Conservation (phyloP, 2,113 vertebrate genomes). For the Amphiprion percula region DNA sequence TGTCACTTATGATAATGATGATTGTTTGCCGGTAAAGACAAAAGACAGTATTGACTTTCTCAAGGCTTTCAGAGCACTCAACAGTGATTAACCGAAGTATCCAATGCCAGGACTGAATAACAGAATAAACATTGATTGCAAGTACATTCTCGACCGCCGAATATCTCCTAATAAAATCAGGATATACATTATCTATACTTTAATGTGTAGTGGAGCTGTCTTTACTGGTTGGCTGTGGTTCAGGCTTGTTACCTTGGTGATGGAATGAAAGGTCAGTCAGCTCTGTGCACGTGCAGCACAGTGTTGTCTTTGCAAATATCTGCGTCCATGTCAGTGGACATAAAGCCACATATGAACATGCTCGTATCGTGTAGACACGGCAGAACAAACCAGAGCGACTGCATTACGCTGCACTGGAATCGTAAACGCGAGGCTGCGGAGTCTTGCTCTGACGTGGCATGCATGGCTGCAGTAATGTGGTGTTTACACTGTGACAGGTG, state of each 20-base stretch:
- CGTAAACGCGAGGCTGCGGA: slow-evolving; percentile 1
- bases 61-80: slow-evolving; percentile 73
- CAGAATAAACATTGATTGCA: slow-evolving; percentile 74
- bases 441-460: neutral
- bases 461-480: slow-evolving; percentile 13
- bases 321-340: slow-evolving; percentile 19
- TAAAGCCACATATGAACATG: slow-evolving; percentile 16
- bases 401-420: slow-evolving; percentile 10
- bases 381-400: slow-evolving; percentile 11
- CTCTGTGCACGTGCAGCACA: slow-evolving; percentile 10
- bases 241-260: slow-evolving; percentile 80
- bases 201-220: slow-evolving; percentile 19
- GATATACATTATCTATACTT: slow-evolving; percentile 44
- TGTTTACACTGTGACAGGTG: slow-evolving; percentile 48
- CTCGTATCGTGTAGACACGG: slow-evolving; percentile 35
- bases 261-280: slow-evolving; percentile 72
- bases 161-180: slow-evolving; percentile 64
- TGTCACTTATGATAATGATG: slow-evolving; percentile 49
- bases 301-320: slow-evolving; percentile 7
- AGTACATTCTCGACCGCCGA: slow-evolving; percentile 38
- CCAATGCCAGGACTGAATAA: slow-evolving; percentile 39
- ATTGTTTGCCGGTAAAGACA: slow-evolving; percentile 52
- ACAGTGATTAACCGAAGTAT: slow-evolving; percentile 67
- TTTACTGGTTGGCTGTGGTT: slow-evolving; percentile 34
- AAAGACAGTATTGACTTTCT: slow-evolving; percentile 56